Conservation (phyloP, 2,888 invertebrate genomes). For the Embidobia sp. region DNA sequence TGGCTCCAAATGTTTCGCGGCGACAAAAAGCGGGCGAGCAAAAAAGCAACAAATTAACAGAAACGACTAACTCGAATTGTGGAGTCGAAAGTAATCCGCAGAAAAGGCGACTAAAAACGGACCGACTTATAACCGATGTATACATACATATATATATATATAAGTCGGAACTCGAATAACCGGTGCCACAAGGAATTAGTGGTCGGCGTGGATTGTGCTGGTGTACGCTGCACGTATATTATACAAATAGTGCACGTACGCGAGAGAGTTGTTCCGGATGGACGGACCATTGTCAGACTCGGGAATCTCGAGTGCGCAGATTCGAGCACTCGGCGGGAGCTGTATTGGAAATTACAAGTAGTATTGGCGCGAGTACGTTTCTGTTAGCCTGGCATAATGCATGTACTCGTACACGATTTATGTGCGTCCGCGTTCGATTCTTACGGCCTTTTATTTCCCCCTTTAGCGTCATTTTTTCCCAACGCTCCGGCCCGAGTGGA, state of each 20-base stretch:
- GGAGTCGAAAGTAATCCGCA: slow-evolving; percentile 10
- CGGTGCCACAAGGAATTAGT: slow-evolving; percentile 31
- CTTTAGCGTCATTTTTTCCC: slow-evolving; percentile 7
- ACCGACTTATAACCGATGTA: slow-evolving; percentile 1
- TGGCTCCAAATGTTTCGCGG: no score
- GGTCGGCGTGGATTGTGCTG: slow-evolving; percentile 1
- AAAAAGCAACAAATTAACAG: no score
- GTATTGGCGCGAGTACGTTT: slow-evolving; percentile 61
- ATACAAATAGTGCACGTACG: slow-evolving; percentile 34
- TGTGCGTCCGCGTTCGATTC: slow-evolving; percentile 32
- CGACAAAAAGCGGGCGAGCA: no score
- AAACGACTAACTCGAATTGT: background rate
- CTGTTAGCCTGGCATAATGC: slow-evolving; percentile 51
- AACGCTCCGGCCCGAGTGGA: no score
- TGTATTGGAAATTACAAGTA: slow-evolving; percentile 73
- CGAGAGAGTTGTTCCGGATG: slow-evolving; percentile 70
- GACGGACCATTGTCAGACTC: slow-evolving; percentile 72
- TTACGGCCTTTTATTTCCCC: slow-evolving; percentile 24
- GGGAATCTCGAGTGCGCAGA: slow-evolving; percentile 71
- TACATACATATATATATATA: no score
- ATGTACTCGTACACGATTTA: slow-evolving; percentile 37
- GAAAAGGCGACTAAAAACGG: slow-evolving; percentile 1
- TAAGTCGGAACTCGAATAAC: slow-evolving; percentile 20
- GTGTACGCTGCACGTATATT: slow-evolving; percentile 36
- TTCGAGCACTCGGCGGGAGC: slow-evolving; percentile 69